Percentiles rank a stretch among this genome's conserved stretches.
Conservation (phyloP, 2,888 invertebrate species). For the Erynnis tages region DNA sequence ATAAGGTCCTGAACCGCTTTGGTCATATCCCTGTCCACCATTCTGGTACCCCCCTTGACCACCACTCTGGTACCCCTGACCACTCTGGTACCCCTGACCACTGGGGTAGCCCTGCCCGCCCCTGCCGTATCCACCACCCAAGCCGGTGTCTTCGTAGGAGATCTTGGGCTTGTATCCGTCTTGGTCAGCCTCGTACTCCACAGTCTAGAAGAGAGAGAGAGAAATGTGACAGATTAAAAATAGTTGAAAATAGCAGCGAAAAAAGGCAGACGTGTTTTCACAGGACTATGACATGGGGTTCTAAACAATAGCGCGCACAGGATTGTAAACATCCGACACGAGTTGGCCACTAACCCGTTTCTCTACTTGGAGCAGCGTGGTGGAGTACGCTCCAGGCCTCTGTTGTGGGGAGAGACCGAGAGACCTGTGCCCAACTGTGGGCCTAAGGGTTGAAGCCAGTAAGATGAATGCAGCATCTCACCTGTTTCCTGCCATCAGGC, state of each 20-base stretch:
- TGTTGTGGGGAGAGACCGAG: too few species aligned
- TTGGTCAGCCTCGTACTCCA: constrained; percentile 86
- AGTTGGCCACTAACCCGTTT: too few species aligned
- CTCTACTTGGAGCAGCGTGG: too few species aligned
- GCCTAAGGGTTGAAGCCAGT: too few species aligned
- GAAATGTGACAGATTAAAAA: neutral
- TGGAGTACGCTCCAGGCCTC: too few species aligned
- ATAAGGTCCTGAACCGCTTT: constrained; percentile 34
- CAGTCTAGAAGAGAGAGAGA: constrained; percentile 68
- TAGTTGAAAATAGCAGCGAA: too few species aligned
- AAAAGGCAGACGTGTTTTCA: too few species aligned
- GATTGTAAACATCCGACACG: too few species aligned
- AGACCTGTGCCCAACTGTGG: too few species aligned
- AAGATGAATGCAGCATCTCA: too few species aligned
- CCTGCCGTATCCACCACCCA: constrained; percentile 44
- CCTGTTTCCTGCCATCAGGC: constrained; percentile 86
- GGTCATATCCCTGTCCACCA: constrained; percentile 35
- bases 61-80: constrained; percentile 2
- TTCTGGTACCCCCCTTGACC: constrained; percentile 40
- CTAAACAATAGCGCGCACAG: too few species aligned
- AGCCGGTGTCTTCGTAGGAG: constrained; percentile 83
- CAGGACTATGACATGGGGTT: too few species aligned
- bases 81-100: constrained; percentile 27
- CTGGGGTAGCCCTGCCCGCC: constrained; percentile 44
- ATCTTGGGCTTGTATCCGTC: constrained; percentile 86